Base-by-base conservation (phyloP, 2,113 vertebrate species). In the Hippocampus mohnikei region DNA sequence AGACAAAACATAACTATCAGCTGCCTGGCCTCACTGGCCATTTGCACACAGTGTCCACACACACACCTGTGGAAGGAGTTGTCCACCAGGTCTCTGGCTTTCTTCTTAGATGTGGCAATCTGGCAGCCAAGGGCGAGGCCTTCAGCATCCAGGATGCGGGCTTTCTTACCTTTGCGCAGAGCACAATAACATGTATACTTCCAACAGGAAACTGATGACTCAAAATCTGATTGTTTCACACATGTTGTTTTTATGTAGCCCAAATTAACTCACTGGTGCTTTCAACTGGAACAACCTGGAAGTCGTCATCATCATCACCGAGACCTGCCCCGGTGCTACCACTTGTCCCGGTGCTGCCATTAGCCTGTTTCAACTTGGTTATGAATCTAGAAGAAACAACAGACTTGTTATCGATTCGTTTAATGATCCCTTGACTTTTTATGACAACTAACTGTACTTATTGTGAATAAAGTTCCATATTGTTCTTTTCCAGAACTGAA, bases 231-330 rank as follows among this genome's bases (percentile, higher is more conserved):
- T 65, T 16, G 61, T 18, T 60, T 59, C 58, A 33, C 25, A 59
- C 27, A 15, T 44, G 21, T 23, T 23, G 11, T 33, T 55, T 63
- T 10, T n/a, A 10, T 29, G n/a, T 74, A 53, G 52, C 12, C 5
- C 10, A 42, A 12, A 40, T 55, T 16, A 7, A 91, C 95, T 91
- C 77, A 98, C 97, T 95, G 81, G 90, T 95, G 23, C 95, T 90
- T 86, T 95, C 94, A 0, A 99, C 94, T 50, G 96, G 94, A 81
- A 97, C 95, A 8, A 98, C 92, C 79, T 98, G 92, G 4, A 99
- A 93, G 71, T 88, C 87, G 1, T 82, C 75, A 0, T 81, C 76
- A 23, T 75, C 85, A 0, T 78, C 81, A 3, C 65, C 69, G 11
- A 9, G 63, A 25, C 42, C 23, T 41, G n/a, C 18, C 25, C 75